Conservation (phyloP, 2,113 vertebrate species). For the Choloepus hoffmanni region DNA sequence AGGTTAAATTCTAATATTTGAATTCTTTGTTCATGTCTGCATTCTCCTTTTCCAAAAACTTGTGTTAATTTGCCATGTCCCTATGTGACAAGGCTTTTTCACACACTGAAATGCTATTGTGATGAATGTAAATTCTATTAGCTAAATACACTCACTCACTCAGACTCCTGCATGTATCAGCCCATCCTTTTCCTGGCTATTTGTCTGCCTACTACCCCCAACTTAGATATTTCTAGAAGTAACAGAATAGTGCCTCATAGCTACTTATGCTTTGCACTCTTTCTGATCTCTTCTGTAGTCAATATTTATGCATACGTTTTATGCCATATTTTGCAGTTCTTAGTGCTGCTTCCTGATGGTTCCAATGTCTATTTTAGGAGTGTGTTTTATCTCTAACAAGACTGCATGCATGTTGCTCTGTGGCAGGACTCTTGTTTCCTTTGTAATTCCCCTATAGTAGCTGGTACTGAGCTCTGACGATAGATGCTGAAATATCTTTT, state of each 20-base stretch:
- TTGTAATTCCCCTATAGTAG: background rate
- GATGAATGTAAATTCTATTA: background rate
- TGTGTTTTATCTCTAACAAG: background rate
- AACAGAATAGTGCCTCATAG: too few relatives aligned
- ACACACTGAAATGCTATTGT: background rate
- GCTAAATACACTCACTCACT: background rate
- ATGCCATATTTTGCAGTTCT: background rate
- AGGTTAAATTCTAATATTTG: background rate
- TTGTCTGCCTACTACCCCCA: too few relatives aligned
- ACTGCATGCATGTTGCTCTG: fast-evolving
- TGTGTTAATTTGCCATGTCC: background rate
- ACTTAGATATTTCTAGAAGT: background rate
- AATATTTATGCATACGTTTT: background rate
- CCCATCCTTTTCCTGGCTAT: background rate
- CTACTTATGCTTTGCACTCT: background rate
- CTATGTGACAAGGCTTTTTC: background rate
- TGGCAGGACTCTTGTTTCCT: background rate
- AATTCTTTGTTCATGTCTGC: background rate
- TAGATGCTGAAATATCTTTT: background rate
- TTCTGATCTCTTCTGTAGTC: background rate
- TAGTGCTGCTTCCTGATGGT: background rate
- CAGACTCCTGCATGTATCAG: background rate
- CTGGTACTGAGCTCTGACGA: background rate
- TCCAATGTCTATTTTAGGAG: background rate
- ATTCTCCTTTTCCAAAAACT: background rate